Percentiles rank a stretch among this genome's conserved stretches.
Evolutionary conservation across 1,140 invertebrate species (phyloP).

Genomic region (Calephelis virginiensis): DNA sequence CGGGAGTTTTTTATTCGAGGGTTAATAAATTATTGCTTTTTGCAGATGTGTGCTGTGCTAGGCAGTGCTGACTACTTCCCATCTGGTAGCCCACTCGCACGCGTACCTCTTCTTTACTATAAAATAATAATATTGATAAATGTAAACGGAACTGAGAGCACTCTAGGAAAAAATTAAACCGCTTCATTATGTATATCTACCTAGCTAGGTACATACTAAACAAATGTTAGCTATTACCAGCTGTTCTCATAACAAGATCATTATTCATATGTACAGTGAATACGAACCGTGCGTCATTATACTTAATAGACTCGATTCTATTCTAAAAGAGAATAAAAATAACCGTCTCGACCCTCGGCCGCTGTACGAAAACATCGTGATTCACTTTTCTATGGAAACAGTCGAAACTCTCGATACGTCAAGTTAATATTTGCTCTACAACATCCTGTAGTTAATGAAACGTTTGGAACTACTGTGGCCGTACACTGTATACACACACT

Average conservation of each 20-base stretch:
- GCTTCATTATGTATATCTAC: slow-evolving; percentile 2
- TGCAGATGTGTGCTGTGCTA: too few species aligned
- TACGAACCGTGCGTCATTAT: slow-evolving; percentile 60
- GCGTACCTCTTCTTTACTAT: too few species aligned
- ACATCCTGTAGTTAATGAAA: slow-evolving; percentile 10
- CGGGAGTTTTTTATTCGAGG: too few species aligned
- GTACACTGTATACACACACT: too few species aligned
- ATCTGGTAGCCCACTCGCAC: too few species aligned
- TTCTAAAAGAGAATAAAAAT: slow-evolving; percentile 74
- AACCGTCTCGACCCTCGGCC: slow-evolving; percentile 38
- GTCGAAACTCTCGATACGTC: slow-evolving; percentile 6
- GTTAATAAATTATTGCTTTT: too few species aligned
- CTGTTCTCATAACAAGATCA: slow-evolving; percentile 2
- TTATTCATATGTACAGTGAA: slow-evolving; percentile 18
- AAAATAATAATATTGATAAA: background rate
- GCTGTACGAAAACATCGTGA: slow-evolving; percentile 60
- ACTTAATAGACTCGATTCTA: slow-evolving; percentile 69
- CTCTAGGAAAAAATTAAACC: background rate
- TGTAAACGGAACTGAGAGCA: too few species aligned
- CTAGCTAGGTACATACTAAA: background rate
- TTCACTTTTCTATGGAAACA: slow-evolving; percentile 35
- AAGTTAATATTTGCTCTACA: slow-evolving; percentile 21
- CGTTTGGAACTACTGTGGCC: background rate
- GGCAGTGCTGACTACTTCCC: too few species aligned
- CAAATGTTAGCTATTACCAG: slow-evolving; percentile 9